Evolutionary conservation across 2,888 invertebrate species (phyloP).

Genomic region (Pyrrhia umbra): DNA sequence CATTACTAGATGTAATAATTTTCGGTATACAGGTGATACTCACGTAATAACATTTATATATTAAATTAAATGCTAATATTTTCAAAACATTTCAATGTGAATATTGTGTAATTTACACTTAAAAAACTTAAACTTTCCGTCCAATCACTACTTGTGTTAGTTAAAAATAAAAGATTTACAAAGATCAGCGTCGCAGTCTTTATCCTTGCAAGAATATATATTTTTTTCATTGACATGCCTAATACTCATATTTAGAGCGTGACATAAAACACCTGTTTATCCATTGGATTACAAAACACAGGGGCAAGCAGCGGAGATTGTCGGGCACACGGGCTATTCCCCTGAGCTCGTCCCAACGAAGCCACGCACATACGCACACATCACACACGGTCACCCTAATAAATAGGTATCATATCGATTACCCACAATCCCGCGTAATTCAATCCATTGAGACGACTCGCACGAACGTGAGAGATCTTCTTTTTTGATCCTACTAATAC

Average conservation of each 20-base stretch:
- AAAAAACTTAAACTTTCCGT: background rate
- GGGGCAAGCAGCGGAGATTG: background rate
- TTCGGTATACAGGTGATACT: too few relatives aligned
- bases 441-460: constrained; percentile 54
- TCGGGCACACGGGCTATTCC: constrained; percentile 44
- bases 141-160: background rate
- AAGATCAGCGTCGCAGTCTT: background rate
- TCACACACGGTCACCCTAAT: constrained; percentile 47
- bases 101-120: too few relatives aligned
- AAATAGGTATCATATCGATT: constrained; percentile 63
- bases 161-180: background rate
- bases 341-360: constrained; percentile 27
- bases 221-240: background rate
- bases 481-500: constrained; percentile 42
- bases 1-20: too few relatives aligned
- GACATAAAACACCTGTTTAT: constrained; percentile 16
- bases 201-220: too few relatives aligned
- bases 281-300: constrained; percentile 1
- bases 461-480: constrained; percentile 35
- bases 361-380: constrained; percentile 28
- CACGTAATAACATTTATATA: too few relatives aligned
- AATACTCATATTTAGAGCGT: background rate
- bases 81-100: background rate
- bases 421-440: constrained; percentile 54
- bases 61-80: background rate